A percentile compares a stretch with the other conserved stretches of the same genome.
These are phyloP conservation scores for Drosophila multiciliata DNA, from an alignment of 2,888 invertebrate genomes.

Conservation along the genomic window DNA sequence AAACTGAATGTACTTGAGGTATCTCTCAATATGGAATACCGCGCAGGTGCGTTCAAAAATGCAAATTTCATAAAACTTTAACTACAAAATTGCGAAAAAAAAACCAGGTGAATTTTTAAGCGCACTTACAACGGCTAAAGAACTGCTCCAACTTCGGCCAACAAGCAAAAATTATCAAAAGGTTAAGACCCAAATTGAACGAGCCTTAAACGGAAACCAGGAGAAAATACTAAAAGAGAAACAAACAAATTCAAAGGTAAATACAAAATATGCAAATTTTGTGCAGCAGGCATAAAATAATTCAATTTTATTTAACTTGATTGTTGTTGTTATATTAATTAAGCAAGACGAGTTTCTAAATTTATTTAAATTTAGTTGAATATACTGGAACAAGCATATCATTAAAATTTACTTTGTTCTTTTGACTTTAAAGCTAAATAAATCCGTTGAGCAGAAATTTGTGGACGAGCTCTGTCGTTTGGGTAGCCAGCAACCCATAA, in stretches of 20 bases:
- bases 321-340: background rate
- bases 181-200: slow-evolving; percentile 61
- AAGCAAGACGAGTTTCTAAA: background rate
- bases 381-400: background rate
- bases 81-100: background rate
- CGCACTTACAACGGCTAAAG: slow-evolving; percentile 67
- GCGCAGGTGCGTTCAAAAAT: slow-evolving; percentile 63
- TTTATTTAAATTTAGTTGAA: background rate
- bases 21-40: slow-evolving; percentile 70
- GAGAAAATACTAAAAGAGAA: slow-evolving; percentile 22
- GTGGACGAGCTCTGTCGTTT: slow-evolving; percentile 76
- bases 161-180: slow-evolving; percentile 55
- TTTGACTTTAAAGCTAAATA: slow-evolving; percentile 31
- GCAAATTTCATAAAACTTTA: slow-evolving; percentile 17
- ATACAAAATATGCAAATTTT: slow-evolving; percentile 13
- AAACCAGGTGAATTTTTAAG: slow-evolving; percentile 70
- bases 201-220: slow-evolving; percentile 32
- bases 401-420: background rate
- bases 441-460: slow-evolving; percentile 66
- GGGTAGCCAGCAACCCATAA: slow-evolving; percentile 32
- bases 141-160: slow-evolving; percentile 69
- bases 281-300: slow-evolving; percentile 1
- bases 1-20: slow-evolving; percentile 68
- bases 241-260: slow-evolving; percentile 42
- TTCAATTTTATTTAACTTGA: background rate